These are phyloP conservation scores for Kryptolebias marmoratus DNA, from an alignment of 2,113 vertebrate species.

Conservation along the genomic window DNA sequence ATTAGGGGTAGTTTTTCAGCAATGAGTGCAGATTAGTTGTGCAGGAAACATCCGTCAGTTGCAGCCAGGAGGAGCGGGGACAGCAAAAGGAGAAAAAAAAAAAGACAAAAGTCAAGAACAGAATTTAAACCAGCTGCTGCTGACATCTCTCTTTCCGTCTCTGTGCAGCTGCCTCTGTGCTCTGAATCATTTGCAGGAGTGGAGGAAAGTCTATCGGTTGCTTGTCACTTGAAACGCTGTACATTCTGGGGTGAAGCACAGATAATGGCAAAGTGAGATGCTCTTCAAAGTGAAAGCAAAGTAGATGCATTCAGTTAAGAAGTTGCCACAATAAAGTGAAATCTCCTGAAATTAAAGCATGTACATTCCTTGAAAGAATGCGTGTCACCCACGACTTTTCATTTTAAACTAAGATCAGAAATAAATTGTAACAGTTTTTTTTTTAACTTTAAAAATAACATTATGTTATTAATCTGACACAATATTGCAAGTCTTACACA, in stretches of 20 bases:
- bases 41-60: constrained; percentile 77
- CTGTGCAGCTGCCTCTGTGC: constrained; percentile 36
- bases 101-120: constrained; percentile 74
- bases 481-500: no score
- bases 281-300: constrained; percentile 12
- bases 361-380: neutral
- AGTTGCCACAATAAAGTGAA: no score
- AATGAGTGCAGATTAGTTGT: constrained; percentile 77
- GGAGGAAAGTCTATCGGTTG: constrained; percentile 41
- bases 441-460: no score
- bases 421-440: no score
- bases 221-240: constrained; percentile 47
- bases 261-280: constrained; percentile 5
- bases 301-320: neutral
- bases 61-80: constrained; percentile 38
- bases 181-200: constrained; percentile 57
- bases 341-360: constrained; percentile 11
- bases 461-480: no score
- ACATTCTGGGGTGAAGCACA: constrained; percentile 22
- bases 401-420: no score
- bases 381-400: neutral
- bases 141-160: constrained; percentile 60
- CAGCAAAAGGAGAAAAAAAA: constrained; percentile 49
- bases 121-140: constrained; percentile 74
- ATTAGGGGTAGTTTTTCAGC: constrained; percentile 76